Percentiles rank a stretch among this genome's conserved stretches.
These are phyloP conservation scores for Protonibea diacanthus DNA, from an alignment of 2,797 vertebrate genomes.

Conservation along the genomic window DNA sequence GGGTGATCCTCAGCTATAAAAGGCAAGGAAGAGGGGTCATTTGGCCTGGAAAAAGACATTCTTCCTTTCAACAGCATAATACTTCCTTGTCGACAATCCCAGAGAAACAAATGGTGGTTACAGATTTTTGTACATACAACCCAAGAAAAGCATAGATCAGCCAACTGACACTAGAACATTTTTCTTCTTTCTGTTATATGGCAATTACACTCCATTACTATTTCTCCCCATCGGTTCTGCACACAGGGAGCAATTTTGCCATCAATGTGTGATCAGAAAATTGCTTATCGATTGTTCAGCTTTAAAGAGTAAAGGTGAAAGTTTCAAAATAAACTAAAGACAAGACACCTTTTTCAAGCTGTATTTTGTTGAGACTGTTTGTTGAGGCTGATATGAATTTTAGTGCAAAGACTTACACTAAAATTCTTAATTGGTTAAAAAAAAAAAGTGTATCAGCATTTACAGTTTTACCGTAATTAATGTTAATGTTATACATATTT, in stretches of 20 bases:
- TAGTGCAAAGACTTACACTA: background rate
- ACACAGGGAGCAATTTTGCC: background rate
- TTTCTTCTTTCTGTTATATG: background rate
- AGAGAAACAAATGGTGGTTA: slow-evolving; percentile 49
- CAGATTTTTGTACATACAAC: slow-evolving; percentile 7
- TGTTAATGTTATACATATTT: background rate
- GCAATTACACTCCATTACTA: background rate
- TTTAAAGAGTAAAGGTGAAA: background rate
- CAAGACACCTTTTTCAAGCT: background rate
- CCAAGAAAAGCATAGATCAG: slow-evolving; percentile 36
- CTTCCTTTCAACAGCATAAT: slow-evolving; percentile 41
- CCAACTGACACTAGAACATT: slow-evolving; percentile 3
- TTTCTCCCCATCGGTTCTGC: background rate
- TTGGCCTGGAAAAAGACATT: slow-evolving; percentile 67
- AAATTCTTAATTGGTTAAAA: background rate
- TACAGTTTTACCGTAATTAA: background rate
- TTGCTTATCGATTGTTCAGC: background rate
- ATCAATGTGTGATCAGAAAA: background rate
- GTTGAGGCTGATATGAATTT: background rate
- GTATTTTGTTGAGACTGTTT: background rate
- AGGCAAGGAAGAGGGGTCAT: slow-evolving; percentile 71
- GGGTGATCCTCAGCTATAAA: slow-evolving; percentile 77
- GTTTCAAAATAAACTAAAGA: background rate
- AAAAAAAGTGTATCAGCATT: background rate
- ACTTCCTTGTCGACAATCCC: slow-evolving; percentile 32